Conservation (phyloP, 37 sponge, comb jelly and placozoan genomes). For the Geodia barretti region DNA sequence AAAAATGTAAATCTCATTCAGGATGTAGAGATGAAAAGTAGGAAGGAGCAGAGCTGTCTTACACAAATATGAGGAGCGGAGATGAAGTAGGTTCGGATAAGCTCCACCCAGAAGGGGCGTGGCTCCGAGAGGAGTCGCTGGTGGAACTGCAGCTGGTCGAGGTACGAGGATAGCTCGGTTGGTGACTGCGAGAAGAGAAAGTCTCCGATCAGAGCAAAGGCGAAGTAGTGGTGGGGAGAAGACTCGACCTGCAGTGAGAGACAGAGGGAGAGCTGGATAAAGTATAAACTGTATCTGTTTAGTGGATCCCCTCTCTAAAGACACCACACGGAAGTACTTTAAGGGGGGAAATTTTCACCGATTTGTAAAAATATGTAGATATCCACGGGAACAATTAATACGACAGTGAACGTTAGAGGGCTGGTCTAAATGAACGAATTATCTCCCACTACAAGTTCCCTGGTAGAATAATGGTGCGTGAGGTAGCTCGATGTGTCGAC, state of each 20-base stretch:
- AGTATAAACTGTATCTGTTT: too few relatives aligned
- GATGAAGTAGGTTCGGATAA: slow-evolving; percentile 73
- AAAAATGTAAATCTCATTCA: too few relatives aligned
- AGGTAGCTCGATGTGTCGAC: too few relatives aligned
- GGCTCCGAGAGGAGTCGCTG: slow-evolving; percentile 61
- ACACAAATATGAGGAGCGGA: slow-evolving; percentile 59
- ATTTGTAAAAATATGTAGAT: too few relatives aligned
- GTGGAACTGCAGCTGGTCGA: slow-evolving; percentile 49
- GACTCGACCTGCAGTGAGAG: slow-evolving; percentile 68
- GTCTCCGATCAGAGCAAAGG: slow-evolving; percentile 80
- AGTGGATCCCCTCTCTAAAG: too few relatives aligned
- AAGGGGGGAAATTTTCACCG: too few relatives aligned
- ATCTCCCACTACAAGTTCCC: background rate
- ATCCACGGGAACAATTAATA: too few relatives aligned
- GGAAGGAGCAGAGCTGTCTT: too few relatives aligned
- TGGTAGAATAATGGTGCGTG: too few relatives aligned
- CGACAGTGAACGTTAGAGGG: too few relatives aligned
- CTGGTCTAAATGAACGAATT: background rate
- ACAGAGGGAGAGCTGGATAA: background rate
- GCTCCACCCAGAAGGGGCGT: slow-evolving; percentile 61
- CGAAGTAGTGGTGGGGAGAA: slow-evolving; percentile 61
- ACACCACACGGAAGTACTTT: too few relatives aligned
- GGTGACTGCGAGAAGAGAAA: slow-evolving; percentile 66
- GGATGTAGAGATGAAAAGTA: too few relatives aligned
- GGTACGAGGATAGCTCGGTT: slow-evolving; percentile 39